These are phyloP conservation scores for Drosophila buzzatii DNA, from an alignment of 2,888 invertebrate genomes.

Conservation along the genomic window DNA sequence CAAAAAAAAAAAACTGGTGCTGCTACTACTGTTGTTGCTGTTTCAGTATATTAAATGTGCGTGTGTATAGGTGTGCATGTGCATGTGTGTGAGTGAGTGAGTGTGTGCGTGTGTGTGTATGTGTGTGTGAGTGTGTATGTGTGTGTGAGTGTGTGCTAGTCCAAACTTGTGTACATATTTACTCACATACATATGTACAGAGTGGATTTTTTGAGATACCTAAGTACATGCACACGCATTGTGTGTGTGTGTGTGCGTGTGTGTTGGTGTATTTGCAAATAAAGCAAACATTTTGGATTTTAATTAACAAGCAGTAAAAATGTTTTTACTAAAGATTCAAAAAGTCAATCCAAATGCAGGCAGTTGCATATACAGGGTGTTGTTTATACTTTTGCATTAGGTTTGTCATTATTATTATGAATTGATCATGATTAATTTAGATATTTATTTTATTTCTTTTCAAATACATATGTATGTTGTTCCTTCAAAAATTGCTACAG, in stretches of 20 bases:
- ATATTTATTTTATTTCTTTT: neutral
- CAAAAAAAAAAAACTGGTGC: slow-evolving; percentile 9
- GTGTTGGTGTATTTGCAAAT: neutral
- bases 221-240: neutral
- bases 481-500: no score
- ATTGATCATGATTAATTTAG: neutral
- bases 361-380: neutral
- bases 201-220: slow-evolving; percentile 3
- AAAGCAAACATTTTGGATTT: slow-evolving; percentile 11
- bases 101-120: no score
- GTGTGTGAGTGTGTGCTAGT: slow-evolving; percentile 8
- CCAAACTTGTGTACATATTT: slow-evolving; percentile 6
- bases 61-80: neutral
- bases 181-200: neutral
- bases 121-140: no score
- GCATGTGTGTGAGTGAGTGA: no score
- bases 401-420: neutral
- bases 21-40: neutral
- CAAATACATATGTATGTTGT: no score
- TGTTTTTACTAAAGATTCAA: neutral
- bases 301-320: slow-evolving; percentile 8
- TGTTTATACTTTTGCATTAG: neutral
- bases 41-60: slow-evolving; percentile 27
- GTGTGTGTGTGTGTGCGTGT: no score
- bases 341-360: neutral